A percentile compares a stretch with the other conserved stretches of the same genome.
These are phyloP conservation scores for Anableps anableps DNA, from an alignment of 2,797 vertebrate genomes.

Conservation along the genomic window DNA sequence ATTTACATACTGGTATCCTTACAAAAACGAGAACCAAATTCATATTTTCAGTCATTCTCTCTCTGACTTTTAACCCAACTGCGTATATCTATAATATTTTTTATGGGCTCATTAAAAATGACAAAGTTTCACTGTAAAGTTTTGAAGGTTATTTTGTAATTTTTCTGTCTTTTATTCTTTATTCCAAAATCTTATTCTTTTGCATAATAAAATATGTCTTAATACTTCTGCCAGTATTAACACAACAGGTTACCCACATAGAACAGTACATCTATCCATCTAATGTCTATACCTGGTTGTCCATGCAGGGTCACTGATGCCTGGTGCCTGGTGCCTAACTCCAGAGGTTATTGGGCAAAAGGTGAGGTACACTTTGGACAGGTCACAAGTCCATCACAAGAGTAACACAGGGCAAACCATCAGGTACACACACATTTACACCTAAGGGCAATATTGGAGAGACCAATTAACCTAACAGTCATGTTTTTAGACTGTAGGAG, in stretches of 20 bases:
- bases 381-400: not conserved
- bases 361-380: not conserved
- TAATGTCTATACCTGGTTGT: no score
- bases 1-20: constrained; percentile 16
- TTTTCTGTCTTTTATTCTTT: not conserved
- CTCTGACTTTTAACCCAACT: not conserved
- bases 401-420: not conserved
- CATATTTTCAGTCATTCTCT: not conserved
- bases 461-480: not conserved
- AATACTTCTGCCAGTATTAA: not conserved
- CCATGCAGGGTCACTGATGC: no score
- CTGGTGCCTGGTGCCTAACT: not conserved
- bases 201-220: not conserved
- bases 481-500: not conserved
- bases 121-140: not conserved
- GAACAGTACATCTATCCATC: not conserved
- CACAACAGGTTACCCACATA: not conserved
- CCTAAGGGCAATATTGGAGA: not conserved
- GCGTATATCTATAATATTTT: not conserved
- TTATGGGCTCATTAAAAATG: not conserved
- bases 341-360: not conserved
- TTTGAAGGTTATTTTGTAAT: not conserved
- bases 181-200: not conserved
- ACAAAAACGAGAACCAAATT: constrained; percentile 16
- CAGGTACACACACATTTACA: not conserved